Base-by-base conservation (phyloP, 1,140 invertebrate species). In the Holcopasites calliopsidis region DNA sequence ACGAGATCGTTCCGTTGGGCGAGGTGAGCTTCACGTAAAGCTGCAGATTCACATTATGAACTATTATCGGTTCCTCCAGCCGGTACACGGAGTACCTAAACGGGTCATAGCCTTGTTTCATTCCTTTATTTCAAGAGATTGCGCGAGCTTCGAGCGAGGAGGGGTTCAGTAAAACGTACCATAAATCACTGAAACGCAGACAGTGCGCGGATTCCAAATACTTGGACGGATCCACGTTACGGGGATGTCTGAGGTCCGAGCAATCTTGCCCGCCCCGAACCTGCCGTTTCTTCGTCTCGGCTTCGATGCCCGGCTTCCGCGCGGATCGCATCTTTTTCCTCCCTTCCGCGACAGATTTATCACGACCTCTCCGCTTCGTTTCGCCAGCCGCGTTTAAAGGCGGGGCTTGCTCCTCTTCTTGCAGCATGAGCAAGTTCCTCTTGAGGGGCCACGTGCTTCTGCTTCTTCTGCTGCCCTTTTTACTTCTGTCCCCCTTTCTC, bases 141-240 rank as follows among this genome's bases (percentile, higher is more conserved):
- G 21, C n/a, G n/a, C 1, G 2, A 4, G 11, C 31, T 1, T 21
- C 2, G 2, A 64, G 8, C n/a, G 10, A 21, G 21, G 13, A 35
- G 16, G 6, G 11, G 13, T 10, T 10, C 6, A 1, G 10, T 23
- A 18, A 21, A 60, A 31, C 57, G 38, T 54, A 92, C 92, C 92
- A 93, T 71, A 92, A 76, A 66, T 93, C 89, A 52, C 92, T 92
- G 82, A 92, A 93, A 50, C 90, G 87, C 42, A 93, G 84, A 82
- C 92, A 93, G 78, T 93, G 92, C 5, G 92, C 87, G 71, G 92
- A 93, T 54, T 93, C 90, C 54, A 91, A 88, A 84, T 92, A 92
- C 31, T 87, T 87, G 1, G 82, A 77, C 0, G 88, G 85, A 80
- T 93, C 82, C 11, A 87, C 85, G 44, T 88, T 81, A 10, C 83